Evolutionary conservation across 2,797 vertebrate genomes (phyloP).

Genomic region (Lepidocolaptes lacrymiger): DNA sequence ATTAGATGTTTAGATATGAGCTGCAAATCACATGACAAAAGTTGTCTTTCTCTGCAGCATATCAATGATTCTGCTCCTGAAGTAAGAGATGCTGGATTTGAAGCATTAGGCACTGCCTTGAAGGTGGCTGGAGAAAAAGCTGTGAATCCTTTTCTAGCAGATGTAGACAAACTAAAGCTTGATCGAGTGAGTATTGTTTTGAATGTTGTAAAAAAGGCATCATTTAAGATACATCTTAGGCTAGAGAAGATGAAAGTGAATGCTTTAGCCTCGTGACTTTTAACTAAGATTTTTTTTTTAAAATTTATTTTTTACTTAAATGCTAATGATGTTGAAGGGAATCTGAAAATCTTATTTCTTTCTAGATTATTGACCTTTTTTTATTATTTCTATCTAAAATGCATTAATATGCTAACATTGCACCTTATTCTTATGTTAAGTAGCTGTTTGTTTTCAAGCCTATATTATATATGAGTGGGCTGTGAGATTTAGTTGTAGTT

Average conservation of each 20-base stretch:
- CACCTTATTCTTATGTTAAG: not conserved
- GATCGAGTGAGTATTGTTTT: constrained; percentile 84
- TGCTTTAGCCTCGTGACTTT: not conserved
- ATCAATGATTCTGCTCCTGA: constrained; percentile 96
- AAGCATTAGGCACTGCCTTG: constrained; percentile 94
- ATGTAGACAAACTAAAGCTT: constrained; percentile 96
- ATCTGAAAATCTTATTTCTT: not conserved
- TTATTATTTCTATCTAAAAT: not conserved
- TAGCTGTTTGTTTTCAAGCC: not conserved
- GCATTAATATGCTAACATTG: not conserved
- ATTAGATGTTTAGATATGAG: not conserved
- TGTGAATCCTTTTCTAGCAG: constrained; percentile 91
- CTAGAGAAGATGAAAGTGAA: not conserved
- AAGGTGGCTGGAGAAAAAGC: constrained; percentile 97
- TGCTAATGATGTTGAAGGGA: not conserved
- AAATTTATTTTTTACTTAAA: not conserved
- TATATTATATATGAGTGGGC: not conserved
- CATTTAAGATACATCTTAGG: not conserved
- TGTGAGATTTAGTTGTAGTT: not conserved
- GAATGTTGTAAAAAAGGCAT: not conserved
- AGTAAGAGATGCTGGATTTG: constrained; percentile 96
- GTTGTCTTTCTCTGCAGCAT: constrained; percentile 80
- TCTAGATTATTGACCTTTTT: not conserved
- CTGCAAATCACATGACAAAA: not conserved
- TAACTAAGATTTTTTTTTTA: not conserved